Conservation (phyloP, 2,888 invertebrate genomes). For the Tachystola acroxantha region DNA sequence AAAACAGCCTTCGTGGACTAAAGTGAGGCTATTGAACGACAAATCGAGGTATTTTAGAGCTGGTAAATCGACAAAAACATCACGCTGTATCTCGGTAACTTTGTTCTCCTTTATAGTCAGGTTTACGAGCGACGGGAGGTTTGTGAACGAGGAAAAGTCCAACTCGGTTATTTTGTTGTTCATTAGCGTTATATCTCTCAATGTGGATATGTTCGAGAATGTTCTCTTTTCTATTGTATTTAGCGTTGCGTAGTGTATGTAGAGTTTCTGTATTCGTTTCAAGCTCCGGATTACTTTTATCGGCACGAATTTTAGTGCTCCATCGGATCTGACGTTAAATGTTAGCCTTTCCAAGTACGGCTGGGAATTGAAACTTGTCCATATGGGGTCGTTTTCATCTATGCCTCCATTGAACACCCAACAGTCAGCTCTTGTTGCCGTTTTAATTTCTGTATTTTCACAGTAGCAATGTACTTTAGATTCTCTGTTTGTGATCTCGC, state of each 20-base stretch:
- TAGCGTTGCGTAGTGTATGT: conserved; percentile 85
- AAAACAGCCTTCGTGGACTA: conserved; percentile 92
- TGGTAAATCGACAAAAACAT: conserved; percentile 87
- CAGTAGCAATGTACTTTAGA: conserved; percentile 84
- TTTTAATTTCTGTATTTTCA: conserved; percentile 72
- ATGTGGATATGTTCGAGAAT: conserved; percentile 85
- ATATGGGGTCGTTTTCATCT: conserved; percentile 83
- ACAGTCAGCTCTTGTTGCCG: conserved; percentile 85
- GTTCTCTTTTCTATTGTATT: conserved; percentile 84
- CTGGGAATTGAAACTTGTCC: conserved; percentile 85
- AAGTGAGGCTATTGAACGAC: conserved; percentile 91
- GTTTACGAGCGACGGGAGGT: conserved; percentile 83
- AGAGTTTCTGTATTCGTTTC: conserved; percentile 81
- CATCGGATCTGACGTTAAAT: conserved; percentile 83
- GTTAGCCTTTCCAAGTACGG: conserved; percentile 82
- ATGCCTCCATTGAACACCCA: conserved; percentile 85
- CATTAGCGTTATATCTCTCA: conserved; percentile 83
- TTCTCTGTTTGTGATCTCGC: conserved; percentile 74
- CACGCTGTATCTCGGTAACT: conserved; percentile 85
- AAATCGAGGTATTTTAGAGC: conserved; percentile 86
- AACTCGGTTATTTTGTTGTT: conserved; percentile 84
- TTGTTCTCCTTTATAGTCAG: conserved; percentile 88
- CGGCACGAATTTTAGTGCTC: conserved; percentile 84
- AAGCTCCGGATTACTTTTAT: conserved; percentile 82
- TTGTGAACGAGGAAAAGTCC: conserved; percentile 84